phyloP scores from a whole-genome alignment of 2,113 vertebrate species.

The Anarhynchus alexandrinus region DNA sequence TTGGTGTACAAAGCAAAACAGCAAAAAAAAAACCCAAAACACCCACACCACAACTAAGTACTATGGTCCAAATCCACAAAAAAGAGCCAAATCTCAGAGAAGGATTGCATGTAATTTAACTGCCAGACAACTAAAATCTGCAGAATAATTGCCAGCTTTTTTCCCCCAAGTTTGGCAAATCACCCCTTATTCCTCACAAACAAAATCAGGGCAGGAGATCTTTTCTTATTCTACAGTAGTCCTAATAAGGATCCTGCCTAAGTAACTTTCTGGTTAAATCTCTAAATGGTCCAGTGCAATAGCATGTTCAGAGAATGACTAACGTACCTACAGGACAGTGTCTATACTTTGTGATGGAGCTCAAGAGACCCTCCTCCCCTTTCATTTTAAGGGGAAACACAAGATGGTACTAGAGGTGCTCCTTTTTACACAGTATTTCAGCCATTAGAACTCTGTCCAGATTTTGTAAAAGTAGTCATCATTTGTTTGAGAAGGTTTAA shows the following conservation, averaged over 20 bases:
- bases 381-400: slow-evolving; percentile 18
- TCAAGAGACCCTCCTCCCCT: neutral
- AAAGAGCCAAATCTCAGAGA: neutral
- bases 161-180: neutral
- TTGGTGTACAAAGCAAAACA: neutral
- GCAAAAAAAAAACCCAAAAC: neutral
- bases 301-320: neutral
- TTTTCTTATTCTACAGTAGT: neutral
- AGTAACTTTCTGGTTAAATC: neutral
- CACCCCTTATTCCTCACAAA: neutral
- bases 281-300: neutral
- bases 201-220: neutral
- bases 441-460: neutral
- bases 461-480: neutral
- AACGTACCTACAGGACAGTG: no score
- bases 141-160: neutral
- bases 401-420: slow-evolving; percentile 25
- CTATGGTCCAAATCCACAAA: neutral
- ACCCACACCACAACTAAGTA: neutral
- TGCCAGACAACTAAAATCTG: neutral
- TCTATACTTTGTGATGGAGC: neutral
- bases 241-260: neutral
- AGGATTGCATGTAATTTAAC: neutral
- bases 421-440: neutral
- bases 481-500: neutral